Conservation (phyloP, 2,888 invertebrate genomes). For the Melipona bicolor region DNA sequence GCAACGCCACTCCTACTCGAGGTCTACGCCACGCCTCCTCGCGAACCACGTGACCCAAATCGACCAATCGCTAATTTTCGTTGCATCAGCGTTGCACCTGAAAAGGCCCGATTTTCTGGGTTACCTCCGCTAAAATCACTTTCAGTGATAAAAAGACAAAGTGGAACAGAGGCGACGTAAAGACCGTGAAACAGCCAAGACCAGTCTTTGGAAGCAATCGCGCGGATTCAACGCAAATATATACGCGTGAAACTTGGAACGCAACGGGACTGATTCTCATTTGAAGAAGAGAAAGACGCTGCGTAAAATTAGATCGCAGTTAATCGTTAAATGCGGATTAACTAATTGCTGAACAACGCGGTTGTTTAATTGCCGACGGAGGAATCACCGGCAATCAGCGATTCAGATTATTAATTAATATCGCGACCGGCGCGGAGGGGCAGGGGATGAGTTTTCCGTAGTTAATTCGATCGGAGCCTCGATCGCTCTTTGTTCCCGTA, state of each 20-base stretch:
- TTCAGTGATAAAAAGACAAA: too few species aligned
- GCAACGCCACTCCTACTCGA: too few species aligned
- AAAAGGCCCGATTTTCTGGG: too few species aligned
- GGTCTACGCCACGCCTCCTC: too few species aligned
- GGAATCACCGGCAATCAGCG: neutral
- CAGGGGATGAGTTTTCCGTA: neutral
- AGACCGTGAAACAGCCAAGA: conserved; percentile 34
- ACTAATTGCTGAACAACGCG: neutral
- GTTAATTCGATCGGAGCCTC: neutral
- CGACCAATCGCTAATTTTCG: too few species aligned
- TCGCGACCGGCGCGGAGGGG: neutral
- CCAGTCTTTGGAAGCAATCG: conserved; percentile 32
- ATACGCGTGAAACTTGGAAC: neutral
- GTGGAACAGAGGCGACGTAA: conserved; percentile 11
- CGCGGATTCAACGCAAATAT: conserved; percentile 7
- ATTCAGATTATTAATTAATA: conserved; percentile 12
- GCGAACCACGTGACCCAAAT: too few species aligned
- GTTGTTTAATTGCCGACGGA: neutral
- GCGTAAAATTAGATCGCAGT: conserved; percentile 4
- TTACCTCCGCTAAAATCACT: too few species aligned
- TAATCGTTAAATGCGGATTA: conserved; percentile 9
- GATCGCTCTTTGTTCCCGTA: neutral
- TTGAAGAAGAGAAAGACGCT: neutral
- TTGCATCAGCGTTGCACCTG: too few species aligned
- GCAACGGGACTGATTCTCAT: neutral